Evolutionary conservation across 2,797 vertebrate genomes (phyloP).

Genomic region (Channallabes apus): DNA sequence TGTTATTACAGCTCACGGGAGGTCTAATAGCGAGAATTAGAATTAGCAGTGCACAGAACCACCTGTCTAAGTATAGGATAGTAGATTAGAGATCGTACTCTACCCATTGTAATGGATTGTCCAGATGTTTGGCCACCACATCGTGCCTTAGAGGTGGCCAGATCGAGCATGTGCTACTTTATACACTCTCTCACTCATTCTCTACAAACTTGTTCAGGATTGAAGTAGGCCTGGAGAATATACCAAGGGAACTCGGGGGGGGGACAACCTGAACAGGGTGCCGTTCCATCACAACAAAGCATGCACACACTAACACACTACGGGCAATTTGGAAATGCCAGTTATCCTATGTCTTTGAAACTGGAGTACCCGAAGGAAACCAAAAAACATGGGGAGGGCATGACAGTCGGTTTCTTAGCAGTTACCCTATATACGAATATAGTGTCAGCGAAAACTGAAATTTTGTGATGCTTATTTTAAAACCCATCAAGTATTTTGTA

Average conservation of each 20-base stretch:
- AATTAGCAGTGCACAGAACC: not conserved
- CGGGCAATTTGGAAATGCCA: no score
- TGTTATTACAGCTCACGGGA: constrained; percentile 30
- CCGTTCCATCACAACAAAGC: no score
- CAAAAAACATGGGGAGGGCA: no score
- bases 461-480: not conserved
- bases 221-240: no score
- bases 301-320: no score
- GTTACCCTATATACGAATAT: no score
- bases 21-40: constrained; percentile 21
- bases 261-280: no score
- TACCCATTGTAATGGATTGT: not conserved
- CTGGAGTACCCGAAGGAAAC: no score
- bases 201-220: no score
- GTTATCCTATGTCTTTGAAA: no score
- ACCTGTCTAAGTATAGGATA: constrained; percentile 8
- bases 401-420: not conserved
- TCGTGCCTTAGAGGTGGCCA: constrained; percentile 5
- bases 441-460: not conserved
- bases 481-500: not conserved
- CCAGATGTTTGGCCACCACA: constrained; percentile 19
- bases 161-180: not conserved
- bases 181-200: no score
- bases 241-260: no score
- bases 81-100: constrained; percentile 16